Base-by-base conservation (phyloP, 2,888 invertebrate species). In the Galerucella nymphaeae region DNA sequence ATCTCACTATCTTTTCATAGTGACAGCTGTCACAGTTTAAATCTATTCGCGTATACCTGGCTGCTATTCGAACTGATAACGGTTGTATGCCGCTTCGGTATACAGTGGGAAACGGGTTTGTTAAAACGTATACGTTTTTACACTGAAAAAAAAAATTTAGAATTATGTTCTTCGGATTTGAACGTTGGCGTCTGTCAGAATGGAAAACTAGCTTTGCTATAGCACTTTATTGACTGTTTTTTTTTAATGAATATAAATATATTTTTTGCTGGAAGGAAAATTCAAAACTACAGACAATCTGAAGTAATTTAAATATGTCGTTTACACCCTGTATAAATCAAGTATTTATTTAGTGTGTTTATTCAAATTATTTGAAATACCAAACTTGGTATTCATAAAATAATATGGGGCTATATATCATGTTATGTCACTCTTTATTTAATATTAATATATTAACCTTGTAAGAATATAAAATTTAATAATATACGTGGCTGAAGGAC, bases 11-110 rank as follows among this genome's bases (percentile, higher is more conserved):
- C 65, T 55, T 41, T 66, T 16, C 41, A 41, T 18, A 66, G 65
- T 66, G 65, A 66, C 65, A 66, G 65, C 65, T 66, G 65, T 66
- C 65, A 66, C 58, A 66, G 65, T 66, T 55, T 66, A 66, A 53
- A 66, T 66, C 53, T 55, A 23, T 55, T 66, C 55, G 64, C 18
- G 30, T 53, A 48, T 65, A 65, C 64, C 50, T 65, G 38, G 30
- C 45, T 65, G 53, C 53, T 53, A 9, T 53, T 53, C 53, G 23
- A 45, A 55, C 55, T 55, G 65, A 66, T 66, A 66, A 66, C 55
- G 30, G 58, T 23, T n/a, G 3, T n/a, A 10, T 9, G 30, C 30
- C 30, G 58, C 30, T 30, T 58, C 16, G 16, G 9, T 23, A 23
- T n/a, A 58, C 58, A 58, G 58, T 58, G 58, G 58, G 58, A 58